These are phyloP conservation scores for Zaprionus lineosus DNA, from an alignment of 2,888 invertebrate species.

Conservation along the genomic window DNA sequence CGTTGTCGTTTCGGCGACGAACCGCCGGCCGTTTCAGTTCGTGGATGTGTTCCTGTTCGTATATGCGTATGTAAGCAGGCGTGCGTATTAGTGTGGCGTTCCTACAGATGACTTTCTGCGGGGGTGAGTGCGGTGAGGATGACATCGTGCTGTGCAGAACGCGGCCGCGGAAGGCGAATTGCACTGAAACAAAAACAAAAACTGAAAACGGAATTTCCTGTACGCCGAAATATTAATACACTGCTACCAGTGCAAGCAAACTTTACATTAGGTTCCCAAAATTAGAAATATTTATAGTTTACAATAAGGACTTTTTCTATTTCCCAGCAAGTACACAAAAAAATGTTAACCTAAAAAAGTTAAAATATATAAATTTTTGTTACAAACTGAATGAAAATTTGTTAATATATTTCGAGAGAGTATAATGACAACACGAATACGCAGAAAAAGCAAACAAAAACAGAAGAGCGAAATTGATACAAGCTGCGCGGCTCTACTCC, in stretches of 20 bases:
- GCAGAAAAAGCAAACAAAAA: conserved; percentile 73
- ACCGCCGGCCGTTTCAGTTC: conserved; percentile 64
- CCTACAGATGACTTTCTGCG: conserved; percentile 34
- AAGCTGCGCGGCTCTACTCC: conserved; percentile 43
- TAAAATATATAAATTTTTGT: not conserved
- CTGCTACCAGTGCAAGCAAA: too few species aligned
- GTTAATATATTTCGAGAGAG: conserved; percentile 1
- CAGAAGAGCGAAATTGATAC: conserved; percentile 70
- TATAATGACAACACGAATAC: conserved; percentile 65
- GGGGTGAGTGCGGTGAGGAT: conserved; percentile 29
- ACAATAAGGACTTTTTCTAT: too few species aligned
- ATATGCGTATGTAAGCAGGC: conserved; percentile 24
- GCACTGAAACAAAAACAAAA: conserved; percentile 69
- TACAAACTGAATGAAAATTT: not conserved
- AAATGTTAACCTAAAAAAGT: too few species aligned
- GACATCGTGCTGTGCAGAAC: conserved; percentile 56
- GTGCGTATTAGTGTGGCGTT: conserved; percentile 45
- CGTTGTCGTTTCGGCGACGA: conserved; percentile 44
- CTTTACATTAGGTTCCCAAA: too few species aligned
- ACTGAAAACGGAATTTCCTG: conserved; percentile 24
- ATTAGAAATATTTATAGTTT: too few species aligned
- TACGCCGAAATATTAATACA: conserved; percentile 20
- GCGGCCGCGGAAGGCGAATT: conserved; percentile 67
- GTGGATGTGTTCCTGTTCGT: conserved; percentile 19
- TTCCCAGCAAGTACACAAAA: too few species aligned